Conservation (phyloP, 2,113 vertebrate genomes). For the Callipepla californica region DNA sequence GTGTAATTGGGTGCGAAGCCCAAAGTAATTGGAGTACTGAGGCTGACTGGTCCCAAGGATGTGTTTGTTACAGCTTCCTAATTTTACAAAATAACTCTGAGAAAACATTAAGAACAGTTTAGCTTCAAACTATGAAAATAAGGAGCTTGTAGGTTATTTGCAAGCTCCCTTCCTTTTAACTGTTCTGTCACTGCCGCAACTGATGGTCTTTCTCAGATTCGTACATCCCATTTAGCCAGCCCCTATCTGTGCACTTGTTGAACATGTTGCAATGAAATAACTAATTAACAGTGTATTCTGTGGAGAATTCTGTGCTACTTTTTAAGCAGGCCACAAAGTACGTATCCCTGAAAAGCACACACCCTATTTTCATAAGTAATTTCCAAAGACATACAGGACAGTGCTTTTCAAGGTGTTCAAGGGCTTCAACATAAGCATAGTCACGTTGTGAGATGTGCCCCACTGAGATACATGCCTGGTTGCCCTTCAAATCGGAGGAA, state of each 20-base stretch:
- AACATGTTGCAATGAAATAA: conserved; percentile 15
- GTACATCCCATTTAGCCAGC: neutral
- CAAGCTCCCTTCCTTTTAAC: neutral
- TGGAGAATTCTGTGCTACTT: conserved; percentile 59
- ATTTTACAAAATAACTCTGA: conserved; percentile 20
- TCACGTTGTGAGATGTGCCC: neutral
- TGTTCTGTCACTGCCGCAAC: neutral
- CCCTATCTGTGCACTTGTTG: conserved; percentile 40
- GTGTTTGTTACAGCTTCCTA: conserved; percentile 13
- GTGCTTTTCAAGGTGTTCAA: neutral
- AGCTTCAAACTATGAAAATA: neutral
- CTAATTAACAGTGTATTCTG: conserved; percentile 55
- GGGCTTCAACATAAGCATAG: neutral
- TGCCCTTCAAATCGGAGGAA: neutral
- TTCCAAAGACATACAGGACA: conserved; percentile 28
- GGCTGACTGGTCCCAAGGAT: neutral
- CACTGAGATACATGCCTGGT: neutral
- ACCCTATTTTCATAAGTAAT: neutral
- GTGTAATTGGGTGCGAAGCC: conserved; percentile 6
- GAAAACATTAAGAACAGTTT: neutral
- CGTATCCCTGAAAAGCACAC: neutral
- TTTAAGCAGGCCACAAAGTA: conserved; percentile 52
- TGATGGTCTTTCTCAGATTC: neutral
- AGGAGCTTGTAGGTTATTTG: neutral
- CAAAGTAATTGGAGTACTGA: conserved; percentile 45